These are phyloP conservation scores for Drosophila subsilvestris DNA, from an alignment of 2,888 invertebrate species.

Conservation along the genomic window DNA sequence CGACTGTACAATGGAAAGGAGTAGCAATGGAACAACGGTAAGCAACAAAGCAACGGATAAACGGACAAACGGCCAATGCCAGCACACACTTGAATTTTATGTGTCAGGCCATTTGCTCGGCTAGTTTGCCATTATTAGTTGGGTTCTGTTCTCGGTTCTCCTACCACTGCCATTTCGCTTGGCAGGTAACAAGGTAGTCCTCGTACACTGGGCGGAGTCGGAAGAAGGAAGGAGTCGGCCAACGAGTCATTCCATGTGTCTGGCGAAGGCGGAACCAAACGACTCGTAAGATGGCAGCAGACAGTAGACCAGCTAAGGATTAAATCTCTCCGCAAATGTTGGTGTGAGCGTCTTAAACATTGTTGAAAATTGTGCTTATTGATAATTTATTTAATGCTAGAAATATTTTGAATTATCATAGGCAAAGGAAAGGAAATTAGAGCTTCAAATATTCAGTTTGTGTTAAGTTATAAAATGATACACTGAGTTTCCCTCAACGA, in stretches of 20 bases:
- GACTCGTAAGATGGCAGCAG: not conserved
- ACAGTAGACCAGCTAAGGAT: not conserved
- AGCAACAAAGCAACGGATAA: conserved; percentile 12
- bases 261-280: not conserved
- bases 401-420: no score
- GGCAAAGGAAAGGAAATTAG: no score
- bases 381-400: no score
- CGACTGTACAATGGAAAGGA: conserved; percentile 30
- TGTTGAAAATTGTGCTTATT: not conserved
- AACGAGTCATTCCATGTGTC: not conserved
- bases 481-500: no score
- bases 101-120: conserved; percentile 39
- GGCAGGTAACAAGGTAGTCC: conserved; percentile 26
- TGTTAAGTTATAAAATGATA: no score
- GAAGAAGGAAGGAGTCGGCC: not conserved
- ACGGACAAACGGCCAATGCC: conserved; percentile 15
- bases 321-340: not conserved
- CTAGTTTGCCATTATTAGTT: conserved; percentile 30
- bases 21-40: conserved; percentile 19
- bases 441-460: no score
- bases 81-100: conserved; percentile 42
- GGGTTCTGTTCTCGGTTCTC: conserved; percentile 9
- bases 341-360: not conserved
- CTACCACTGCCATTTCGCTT: conserved; percentile 14
- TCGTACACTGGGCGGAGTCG: conserved; percentile 1